Evolutionary conservation across 2,888 invertebrate species (phyloP).

Genomic region (Ennomos quercinarius): DNA sequence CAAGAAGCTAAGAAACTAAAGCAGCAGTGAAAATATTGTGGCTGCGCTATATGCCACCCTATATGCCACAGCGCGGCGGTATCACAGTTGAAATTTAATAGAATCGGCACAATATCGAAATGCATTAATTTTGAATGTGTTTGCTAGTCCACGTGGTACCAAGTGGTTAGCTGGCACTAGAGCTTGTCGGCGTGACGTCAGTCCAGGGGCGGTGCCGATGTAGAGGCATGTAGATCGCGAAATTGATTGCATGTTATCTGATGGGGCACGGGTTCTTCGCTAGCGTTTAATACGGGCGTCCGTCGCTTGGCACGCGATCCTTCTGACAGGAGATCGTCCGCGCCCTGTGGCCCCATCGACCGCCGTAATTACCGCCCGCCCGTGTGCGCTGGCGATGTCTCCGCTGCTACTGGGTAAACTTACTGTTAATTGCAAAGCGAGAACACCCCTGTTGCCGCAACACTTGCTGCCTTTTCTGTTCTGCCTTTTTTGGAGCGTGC

Average conservation of each 20-base stretch:
- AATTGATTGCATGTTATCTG: constrained; percentile 85
- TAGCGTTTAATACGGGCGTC: constrained; percentile 83
- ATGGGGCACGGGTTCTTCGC: constrained; percentile 83
- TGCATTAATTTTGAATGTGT: constrained; percentile 45
- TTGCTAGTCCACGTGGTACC: constrained; percentile 67
- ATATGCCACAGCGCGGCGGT: constrained; percentile 26
- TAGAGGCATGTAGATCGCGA: constrained; percentile 84
- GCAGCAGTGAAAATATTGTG: constrained; percentile 50
- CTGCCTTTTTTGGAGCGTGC: background rate
- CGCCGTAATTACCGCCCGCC: constrained; percentile 77
- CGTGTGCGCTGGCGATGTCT: constrained; percentile 81
- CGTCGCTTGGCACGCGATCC: constrained; percentile 79
- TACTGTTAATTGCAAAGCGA: constrained; percentile 48
- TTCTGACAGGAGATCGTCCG: constrained; percentile 82
- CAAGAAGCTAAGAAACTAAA: constrained; percentile 54
- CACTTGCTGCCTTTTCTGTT: background rate
- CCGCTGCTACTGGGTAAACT: constrained; percentile 53
- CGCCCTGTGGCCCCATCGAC: constrained; percentile 67
- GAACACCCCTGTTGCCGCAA: constrained; percentile 18
- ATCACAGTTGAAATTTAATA: constrained; percentile 43
- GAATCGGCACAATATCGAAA: constrained; percentile 16
- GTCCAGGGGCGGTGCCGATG: constrained; percentile 79
- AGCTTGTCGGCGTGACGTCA: constrained; percentile 79
- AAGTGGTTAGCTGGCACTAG: constrained; percentile 77
- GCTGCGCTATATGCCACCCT: constrained; percentile 17